Evolutionary conservation across 2,113 vertebrate species (phyloP).

Genomic region (Rhegmatorhina hoffmannsi): DNA sequence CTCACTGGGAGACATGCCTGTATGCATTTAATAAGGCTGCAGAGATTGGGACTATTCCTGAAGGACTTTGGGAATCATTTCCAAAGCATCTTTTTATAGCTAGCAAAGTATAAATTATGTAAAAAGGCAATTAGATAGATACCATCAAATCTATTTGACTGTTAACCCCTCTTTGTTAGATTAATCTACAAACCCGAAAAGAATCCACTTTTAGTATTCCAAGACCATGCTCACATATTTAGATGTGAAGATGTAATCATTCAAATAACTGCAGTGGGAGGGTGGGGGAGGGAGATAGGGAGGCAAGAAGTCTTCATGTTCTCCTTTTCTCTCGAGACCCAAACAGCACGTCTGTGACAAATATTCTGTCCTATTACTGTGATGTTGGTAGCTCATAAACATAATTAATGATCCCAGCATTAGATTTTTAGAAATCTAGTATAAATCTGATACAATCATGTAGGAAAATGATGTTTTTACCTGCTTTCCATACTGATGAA

Average conservation of each 20-base stretch:
- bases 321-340: neutral
- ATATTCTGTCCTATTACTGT: neutral
- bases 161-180: constrained; percentile 64
- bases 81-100: constrained; percentile 75
- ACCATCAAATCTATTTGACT: constrained; percentile 48
- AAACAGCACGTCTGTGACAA: neutral
- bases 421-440: neutral
- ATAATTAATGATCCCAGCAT: neutral
- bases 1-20: constrained; percentile 74
- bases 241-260: constrained; percentile 7
- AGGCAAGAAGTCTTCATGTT: neutral
- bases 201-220: constrained; percentile 40
- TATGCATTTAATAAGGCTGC: constrained; percentile 77
- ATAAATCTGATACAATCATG: neutral
- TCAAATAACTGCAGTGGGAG: neutral
- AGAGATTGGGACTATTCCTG: constrained; percentile 73
- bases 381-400: neutral
- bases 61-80: constrained; percentile 69
- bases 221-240: constrained; percentile 26
- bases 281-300: neutral
- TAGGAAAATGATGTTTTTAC: neutral
- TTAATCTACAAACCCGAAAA: constrained; percentile 54
- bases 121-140: constrained; percentile 66
- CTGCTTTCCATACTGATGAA: neutral
- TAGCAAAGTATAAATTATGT: constrained; percentile 66